These are phyloP conservation scores for Astur gentilis DNA, from an alignment of 2,113 vertebrate genomes.

Conservation along the genomic window DNA sequence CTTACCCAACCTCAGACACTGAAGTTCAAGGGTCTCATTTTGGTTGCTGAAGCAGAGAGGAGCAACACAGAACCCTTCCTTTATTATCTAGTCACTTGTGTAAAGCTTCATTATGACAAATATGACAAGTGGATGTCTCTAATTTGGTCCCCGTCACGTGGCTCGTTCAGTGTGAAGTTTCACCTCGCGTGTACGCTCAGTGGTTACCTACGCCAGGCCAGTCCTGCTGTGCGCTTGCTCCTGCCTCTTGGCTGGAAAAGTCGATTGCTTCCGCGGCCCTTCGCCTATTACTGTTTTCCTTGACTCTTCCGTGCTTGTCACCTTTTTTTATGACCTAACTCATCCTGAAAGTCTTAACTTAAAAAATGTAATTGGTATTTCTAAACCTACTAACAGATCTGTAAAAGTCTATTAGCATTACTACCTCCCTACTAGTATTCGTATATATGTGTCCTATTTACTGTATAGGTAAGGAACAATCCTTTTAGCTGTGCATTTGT, in stretches of 20 bases:
- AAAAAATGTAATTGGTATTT: background rate
- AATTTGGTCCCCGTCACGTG: background rate
- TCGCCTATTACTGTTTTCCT: background rate
- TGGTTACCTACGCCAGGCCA: background rate
- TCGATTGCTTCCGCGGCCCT: background rate
- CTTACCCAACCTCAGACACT: background rate
- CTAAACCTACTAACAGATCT: background rate
- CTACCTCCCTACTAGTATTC: background rate
- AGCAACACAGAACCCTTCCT: background rate
- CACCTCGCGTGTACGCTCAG: accelerated
- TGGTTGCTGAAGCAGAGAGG: background rate
- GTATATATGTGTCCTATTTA: background rate
- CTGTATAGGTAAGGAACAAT: background rate
- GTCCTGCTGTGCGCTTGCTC: background rate
- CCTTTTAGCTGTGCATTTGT: background rate
- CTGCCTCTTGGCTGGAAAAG: background rate
- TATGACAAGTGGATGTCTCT: background rate
- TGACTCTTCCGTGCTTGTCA: background rate
- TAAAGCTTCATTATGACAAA: background rate
- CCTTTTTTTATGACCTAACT: background rate
- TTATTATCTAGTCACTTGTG: background rate
- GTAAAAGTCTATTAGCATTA: background rate
- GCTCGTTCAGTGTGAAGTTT: background rate
- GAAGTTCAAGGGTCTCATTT: background rate
- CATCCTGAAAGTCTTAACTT: background rate